Evolutionary conservation across 2,888 invertebrate species (phyloP), one percentile per base, ranked within the genome.

Genomic region (Parapristionchus giblindavisi): DNA sequence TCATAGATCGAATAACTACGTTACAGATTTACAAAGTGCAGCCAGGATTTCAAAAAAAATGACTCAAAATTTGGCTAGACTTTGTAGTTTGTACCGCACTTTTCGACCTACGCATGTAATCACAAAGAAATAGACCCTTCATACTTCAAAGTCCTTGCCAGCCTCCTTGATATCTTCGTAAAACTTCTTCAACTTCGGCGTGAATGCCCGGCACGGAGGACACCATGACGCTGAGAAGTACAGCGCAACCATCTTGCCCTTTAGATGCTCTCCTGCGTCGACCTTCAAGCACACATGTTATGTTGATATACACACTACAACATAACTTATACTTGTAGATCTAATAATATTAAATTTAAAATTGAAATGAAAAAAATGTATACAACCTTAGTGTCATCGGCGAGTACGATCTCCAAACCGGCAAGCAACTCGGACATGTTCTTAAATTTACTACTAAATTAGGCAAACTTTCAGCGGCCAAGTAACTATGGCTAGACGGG

Each of bases 151-250:
- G 34, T 85, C 81, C 40, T 87, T 84, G 32, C 84, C 84, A 32
- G 81, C 83, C 29, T 75, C 80, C 61, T 80, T 81, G 34, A 86
- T 40, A 48, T 79, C 79, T 5, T 85, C 83, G 74, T 87, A 86
- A 66, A 85, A 87, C n/a, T 80, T 71, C 86, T 86, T 84, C 3
- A 86, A 78, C 68, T 86, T 87, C n/a, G 85, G 86, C 0, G 87
- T 87, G 76, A 86, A 87, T 60, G 83, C 82, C 40, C 86, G 84
- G 76, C 87, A 87, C 2, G 86, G 85, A 0, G 87, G 87, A 77
- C 90, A 90, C 90, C 91, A 91, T 71, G 90, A 89, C 21, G 90
- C 90, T 0, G 91, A 90, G 84, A 91, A 91, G 83, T 91, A 91
- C 27, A 90, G 83, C 3, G 89, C 90, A 11, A 90, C 85, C 4